These are phyloP conservation scores for Melopsittacus undulatus DNA, from an alignment of 2,797 vertebrate genomes.

Conservation along the genomic window DNA sequence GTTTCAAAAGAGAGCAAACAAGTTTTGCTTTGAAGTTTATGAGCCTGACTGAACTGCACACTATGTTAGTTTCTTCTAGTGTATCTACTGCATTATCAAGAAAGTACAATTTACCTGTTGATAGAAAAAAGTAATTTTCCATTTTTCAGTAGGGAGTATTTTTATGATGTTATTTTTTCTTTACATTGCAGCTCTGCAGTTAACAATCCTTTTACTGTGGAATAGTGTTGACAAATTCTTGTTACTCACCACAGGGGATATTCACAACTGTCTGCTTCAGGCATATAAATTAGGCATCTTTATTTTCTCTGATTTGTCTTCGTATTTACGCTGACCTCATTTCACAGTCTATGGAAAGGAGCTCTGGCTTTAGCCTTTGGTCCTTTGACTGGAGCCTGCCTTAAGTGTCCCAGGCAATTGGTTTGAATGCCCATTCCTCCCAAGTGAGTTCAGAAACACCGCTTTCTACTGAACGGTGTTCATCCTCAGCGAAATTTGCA, in stretches of 20 bases:
- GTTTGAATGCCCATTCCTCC: background rate
- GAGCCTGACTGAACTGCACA: background rate
- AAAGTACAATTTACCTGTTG: slow-evolving; percentile 1
- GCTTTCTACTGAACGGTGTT: background rate
- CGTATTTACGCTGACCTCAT: slow-evolving; percentile 10
- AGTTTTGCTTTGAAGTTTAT: background rate
- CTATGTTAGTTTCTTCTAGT: background rate
- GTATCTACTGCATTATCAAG: background rate
- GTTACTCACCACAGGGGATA: slow-evolving; percentile 31
- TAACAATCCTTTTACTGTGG: slow-evolving; percentile 23
- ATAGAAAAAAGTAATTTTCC: slow-evolving; percentile 20
- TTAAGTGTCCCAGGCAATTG: background rate
- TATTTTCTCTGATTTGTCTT: background rate
- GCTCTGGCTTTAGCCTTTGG: background rate
- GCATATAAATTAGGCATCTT: slow-evolving; percentile 40
- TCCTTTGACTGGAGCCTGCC: background rate
- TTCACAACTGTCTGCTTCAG: slow-evolving; percentile 38
- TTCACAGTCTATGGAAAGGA: background rate
- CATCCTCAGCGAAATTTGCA: background rate
- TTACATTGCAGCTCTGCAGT: background rate
- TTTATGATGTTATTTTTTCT: slow-evolving; percentile 51
- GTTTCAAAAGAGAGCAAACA: background rate
- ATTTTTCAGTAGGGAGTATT: slow-evolving; percentile 25
- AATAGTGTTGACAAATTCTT: slow-evolving; percentile 27
- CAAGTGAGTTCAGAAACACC: background rate